Evolutionary conservation across 2,888 invertebrate genomes (phyloP).

Genomic region (Ptilodon capucinus): DNA sequence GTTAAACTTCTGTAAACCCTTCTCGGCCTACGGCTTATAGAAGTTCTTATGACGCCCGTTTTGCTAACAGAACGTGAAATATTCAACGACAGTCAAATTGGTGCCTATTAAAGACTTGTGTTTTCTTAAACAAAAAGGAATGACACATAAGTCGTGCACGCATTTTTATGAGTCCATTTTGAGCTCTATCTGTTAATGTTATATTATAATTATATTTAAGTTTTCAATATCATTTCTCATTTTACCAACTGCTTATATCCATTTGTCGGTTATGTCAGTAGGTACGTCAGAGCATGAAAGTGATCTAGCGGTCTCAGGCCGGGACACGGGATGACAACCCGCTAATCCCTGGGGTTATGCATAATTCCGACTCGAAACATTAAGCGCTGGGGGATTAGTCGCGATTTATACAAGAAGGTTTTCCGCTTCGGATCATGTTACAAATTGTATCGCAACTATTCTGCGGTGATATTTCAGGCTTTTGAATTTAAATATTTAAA

Average conservation of each 20-base stretch:
- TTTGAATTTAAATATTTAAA: neutral
- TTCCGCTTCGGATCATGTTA: slow-evolving; percentile 51
- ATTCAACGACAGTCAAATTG: too few species aligned
- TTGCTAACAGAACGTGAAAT: too few species aligned
- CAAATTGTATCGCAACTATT: slow-evolving; percentile 22
- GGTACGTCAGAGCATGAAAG: slow-evolving; percentile 58
- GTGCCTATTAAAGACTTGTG: too few species aligned
- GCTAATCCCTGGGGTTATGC: slow-evolving; percentile 73
- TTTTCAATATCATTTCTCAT: neutral
- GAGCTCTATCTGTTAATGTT: too few species aligned
- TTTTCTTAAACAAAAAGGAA: too few species aligned
- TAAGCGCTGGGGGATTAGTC: slow-evolving; percentile 70
- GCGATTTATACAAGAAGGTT: slow-evolving; percentile 68
- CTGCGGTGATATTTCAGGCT: slow-evolving; percentile 6
- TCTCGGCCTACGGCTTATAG: too few species aligned
- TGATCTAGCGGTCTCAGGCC: slow-evolving; percentile 57
- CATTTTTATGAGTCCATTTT: too few species aligned
- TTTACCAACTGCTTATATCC: neutral
- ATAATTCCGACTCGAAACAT: slow-evolving; percentile 74
- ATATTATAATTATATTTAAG: neutral
- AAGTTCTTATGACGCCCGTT: too few species aligned
- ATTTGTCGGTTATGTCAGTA: too few species aligned
- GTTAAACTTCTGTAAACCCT: too few species aligned
- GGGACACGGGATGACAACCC: slow-evolving; percentile 69
- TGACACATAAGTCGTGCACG: too few species aligned